A percentile compares a stretch with the other conserved stretches of the same genome.
Evolutionary conservation across 2,113 vertebrate genomes (phyloP).

Genomic region (Typhlomys cinereus): DNA sequence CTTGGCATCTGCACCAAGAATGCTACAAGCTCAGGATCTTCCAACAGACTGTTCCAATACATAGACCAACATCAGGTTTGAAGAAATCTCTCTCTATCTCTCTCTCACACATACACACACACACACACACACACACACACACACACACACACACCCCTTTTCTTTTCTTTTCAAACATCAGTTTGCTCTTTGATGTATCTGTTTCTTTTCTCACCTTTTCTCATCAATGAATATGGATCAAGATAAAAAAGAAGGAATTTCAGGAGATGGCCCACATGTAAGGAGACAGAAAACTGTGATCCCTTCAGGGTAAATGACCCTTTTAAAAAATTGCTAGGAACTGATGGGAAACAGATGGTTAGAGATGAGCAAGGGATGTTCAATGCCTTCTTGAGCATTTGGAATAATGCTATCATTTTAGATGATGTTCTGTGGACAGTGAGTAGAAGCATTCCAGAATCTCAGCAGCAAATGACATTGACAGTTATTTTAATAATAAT

Average conservation of each 20-base stretch:
- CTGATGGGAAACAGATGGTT: neutral
- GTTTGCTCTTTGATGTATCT: neutral
- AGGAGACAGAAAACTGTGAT: neutral
- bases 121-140: neutral
- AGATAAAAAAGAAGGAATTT: neutral
- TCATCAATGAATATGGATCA: neutral
- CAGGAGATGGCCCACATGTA: neutral
- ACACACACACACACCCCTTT: neutral
- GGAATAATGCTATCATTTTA: neutral
- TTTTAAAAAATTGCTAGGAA: neutral
- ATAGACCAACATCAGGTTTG: neutral
- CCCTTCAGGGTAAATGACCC: neutral
- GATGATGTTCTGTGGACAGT: neutral
- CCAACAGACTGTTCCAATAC: neutral
- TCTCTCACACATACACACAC: too few species aligned
- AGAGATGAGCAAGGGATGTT: neutral
- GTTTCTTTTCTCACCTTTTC: neutral
- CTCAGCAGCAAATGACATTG: neutral
- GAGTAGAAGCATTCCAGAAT: neutral
- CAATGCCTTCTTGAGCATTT: neutral
- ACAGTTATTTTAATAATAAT: constrained; percentile 46
- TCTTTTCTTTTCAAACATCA: neutral
- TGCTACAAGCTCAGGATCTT: neutral
- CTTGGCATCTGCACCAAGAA: neutral
- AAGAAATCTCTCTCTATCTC: neutral